phyloP scores from a whole-genome alignment of 2,888 invertebrate genomes.

The Andricus quercusramuli region DNA sequence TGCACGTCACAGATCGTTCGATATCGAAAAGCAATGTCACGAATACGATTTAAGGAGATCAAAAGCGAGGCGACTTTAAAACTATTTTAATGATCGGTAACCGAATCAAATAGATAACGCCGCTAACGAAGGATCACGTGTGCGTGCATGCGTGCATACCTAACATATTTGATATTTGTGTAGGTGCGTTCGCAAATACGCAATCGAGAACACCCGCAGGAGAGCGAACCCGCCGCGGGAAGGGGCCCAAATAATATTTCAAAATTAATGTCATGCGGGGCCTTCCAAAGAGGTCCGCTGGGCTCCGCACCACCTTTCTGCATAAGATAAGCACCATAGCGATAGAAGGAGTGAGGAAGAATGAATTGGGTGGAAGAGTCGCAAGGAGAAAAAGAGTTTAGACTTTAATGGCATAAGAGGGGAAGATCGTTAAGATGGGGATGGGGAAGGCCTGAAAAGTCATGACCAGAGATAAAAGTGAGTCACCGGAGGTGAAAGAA shows the following conservation, averaged over 20 bases:
- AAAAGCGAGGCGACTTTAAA: conserved; percentile 18
- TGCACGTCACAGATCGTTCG: neutral
- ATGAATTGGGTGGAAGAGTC: neutral
- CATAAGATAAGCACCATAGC: conserved; percentile 38
- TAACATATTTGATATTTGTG: neutral
- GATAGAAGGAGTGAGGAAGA: conserved; percentile 11
- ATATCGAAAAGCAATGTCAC: conserved; percentile 9
- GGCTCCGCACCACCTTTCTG: conserved; percentile 32
- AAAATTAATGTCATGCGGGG: conserved; percentile 75
- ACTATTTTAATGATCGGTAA: conserved; percentile 29
- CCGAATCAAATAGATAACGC: conserved; percentile 31
- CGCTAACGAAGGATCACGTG: conserved; percentile 29
- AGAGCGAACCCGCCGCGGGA: conserved; percentile 41
- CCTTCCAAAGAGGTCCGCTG: conserved; percentile 65
- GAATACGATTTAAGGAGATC: conserved; percentile 16
- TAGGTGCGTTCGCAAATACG: conserved; percentile 45
- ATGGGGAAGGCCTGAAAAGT: conserved; percentile 14
- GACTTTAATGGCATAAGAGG: neutral
- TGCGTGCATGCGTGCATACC: conserved; percentile 29
- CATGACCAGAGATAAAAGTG: conserved; percentile 28
- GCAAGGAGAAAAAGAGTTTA: neutral
- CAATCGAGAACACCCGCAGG: conserved; percentile 50
- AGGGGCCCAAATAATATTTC: conserved; percentile 74
- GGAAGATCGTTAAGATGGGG: neutral
- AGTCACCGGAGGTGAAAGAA: conserved; percentile 6